These are phyloP conservation scores for Galerucella pusilla DNA, from an alignment of 2,888 invertebrate species.

Conservation along the genomic window DNA sequence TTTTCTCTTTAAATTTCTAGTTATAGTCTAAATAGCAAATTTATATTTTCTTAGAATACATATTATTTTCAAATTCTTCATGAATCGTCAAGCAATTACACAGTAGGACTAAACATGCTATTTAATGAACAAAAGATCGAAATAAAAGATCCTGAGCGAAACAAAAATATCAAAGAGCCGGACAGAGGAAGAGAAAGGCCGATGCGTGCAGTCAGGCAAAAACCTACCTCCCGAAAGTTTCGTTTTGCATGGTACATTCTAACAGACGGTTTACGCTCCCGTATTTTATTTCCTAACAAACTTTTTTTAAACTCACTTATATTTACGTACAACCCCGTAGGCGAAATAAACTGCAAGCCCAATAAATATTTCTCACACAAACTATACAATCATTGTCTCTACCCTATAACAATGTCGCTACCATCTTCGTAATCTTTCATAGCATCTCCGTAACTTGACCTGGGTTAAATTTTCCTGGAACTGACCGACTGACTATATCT, in stretches of 20 bases:
- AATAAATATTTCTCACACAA: not conserved
- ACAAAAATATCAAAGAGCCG: constrained; percentile 25
- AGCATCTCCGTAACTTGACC: constrained; percentile 26
- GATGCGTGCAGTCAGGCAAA: not conserved
- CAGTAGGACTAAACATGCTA: constrained; percentile 34
- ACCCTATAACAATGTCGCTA: constrained; percentile 13
- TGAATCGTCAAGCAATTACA: constrained; percentile 33
- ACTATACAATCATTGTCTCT: not conserved
- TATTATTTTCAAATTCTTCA: constrained; percentile 35
- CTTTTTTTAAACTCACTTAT: not conserved
- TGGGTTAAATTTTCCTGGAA: constrained; percentile 43
- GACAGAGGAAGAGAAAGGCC: not conserved
- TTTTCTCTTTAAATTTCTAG: too few species aligned
- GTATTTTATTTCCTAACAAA: not conserved
- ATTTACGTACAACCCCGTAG: not conserved
- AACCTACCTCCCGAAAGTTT: constrained; percentile 11
- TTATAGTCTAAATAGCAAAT: too few species aligned
- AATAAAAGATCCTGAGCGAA: constrained; percentile 21
- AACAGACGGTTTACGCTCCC: not conserved
- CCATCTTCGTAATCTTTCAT: constrained; percentile 2
- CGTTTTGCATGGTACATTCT: constrained; percentile 1
- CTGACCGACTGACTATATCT: constrained; percentile 30
- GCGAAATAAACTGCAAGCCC: too few species aligned
- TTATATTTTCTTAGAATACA: constrained; percentile 26
- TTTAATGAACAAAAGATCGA: constrained; percentile 38